Base-by-base conservation (phyloP, 2,888 invertebrate species). In the Xanthia icteritia region DNA sequence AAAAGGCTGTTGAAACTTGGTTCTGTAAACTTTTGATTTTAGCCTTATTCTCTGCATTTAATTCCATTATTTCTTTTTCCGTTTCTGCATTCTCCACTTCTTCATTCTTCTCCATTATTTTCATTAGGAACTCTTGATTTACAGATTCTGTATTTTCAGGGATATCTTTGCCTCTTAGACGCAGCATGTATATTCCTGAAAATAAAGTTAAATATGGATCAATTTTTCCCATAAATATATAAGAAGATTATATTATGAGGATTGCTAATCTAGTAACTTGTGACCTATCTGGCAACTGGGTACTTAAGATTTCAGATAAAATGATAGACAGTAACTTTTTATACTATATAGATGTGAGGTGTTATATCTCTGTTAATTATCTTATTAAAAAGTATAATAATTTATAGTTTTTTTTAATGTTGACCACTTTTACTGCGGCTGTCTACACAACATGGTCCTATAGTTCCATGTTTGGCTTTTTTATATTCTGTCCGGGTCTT, bases 51-150 rank as follows among this genome's bases (percentile, higher is more conserved):
- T 97, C 97, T 72, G 95, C 90, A 77, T 97, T 97, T 4, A 98
- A 92, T 72, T 94, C 90, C 85, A 97, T 94, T 27, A 98, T 95
- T 91, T 97, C 96, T 71, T 97, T 95, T 77, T 96, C 95, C 6
- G 97, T 94, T 20, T 97, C 94, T 8, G 98, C 98, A 78, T 97
- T 97, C 88, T 98, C 98, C 0, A 99, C 97, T 93, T 98, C 97
- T 96, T 99, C 99, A 94, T 99, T 99, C 76, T 98, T 97, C 91
- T 99, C 99, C 98, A 99, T 98, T 84, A 99, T 98, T 92, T 98
- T 97, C 97, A 98, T 97, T 0, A 99, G 96, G 92, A 99, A 98
- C 84, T 97, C 97, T 72, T 97, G 96, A 89, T 98, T 97, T 23
- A 97, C 91, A 0, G 39, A 68, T 82, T 97, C 97, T 31, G 98